These are phyloP conservation scores for Geranospiza caerulescens DNA, from an alignment of 2,797 vertebrate species.

Conservation along the genomic window DNA sequence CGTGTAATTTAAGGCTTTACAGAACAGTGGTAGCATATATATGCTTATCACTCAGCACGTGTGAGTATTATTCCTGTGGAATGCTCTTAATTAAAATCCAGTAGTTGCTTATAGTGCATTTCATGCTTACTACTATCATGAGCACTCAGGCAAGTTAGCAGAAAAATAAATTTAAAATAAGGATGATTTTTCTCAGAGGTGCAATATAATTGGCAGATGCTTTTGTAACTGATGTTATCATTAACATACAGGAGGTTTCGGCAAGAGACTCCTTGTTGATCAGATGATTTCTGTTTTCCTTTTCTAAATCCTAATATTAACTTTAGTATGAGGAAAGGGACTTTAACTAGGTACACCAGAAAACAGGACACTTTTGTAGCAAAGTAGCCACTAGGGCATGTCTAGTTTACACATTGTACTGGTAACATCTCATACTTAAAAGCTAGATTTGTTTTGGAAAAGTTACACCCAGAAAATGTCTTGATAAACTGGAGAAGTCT, in stretches of 20 bases:
- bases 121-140: neutral
- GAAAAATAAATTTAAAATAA: neutral
- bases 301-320: neutral
- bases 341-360: neutral
- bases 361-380: neutral
- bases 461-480: neutral
- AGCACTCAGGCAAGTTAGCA: neutral
- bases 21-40: neutral
- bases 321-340: neutral
- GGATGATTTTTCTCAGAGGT: neutral
- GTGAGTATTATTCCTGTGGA: constrained; percentile 37
- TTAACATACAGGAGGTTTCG: neutral
- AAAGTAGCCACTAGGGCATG: neutral
- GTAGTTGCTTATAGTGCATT: neutral
- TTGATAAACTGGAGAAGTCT: neutral
- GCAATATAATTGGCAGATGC: rapidly evolving
- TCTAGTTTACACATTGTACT: neutral
- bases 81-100: constrained; percentile 49
- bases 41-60: constrained; percentile 7
- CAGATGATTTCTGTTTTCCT: neutral
- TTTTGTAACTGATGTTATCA: neutral
- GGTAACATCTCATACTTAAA: neutral
- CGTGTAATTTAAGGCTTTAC: constrained; percentile 27
- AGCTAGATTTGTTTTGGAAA: neutral
- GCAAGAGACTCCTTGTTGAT: neutral